A percentile compares a stretch with the other conserved stretches of the same genome.
Evolutionary conservation across 2,888 invertebrate genomes (phyloP).

Genomic region (Neria commutata): DNA sequence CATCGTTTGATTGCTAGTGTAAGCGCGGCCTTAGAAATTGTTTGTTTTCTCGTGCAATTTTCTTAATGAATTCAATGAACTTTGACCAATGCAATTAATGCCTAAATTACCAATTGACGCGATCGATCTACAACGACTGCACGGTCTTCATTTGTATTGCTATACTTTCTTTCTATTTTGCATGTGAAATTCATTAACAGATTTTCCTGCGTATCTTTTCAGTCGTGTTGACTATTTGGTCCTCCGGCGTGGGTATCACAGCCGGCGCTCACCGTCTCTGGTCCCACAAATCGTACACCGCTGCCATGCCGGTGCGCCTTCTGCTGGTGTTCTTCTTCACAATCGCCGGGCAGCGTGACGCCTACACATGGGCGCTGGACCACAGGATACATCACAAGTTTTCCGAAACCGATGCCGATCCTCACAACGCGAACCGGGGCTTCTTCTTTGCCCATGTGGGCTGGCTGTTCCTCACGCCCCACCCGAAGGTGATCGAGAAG

Average conservation of each 20-base stretch:
- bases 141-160: too few relatives aligned
- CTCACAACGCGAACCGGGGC: slow-evolving; percentile 76
- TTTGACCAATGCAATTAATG: slow-evolving; percentile 45
- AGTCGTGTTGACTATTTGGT: slow-evolving; percentile 68
- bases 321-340: slow-evolving; percentile 76
- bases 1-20: too few relatives aligned
- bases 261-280: slow-evolving; percentile 82
- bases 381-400: slow-evolving; percentile 90
- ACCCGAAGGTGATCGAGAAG: slow-evolving; percentile 76
- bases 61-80: slow-evolving; percentile 33
- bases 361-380: slow-evolving; percentile 86
- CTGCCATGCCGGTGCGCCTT: slow-evolving; percentile 72
- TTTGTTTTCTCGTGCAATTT: too few relatives aligned
- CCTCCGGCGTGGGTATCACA: slow-evolving; percentile 83
- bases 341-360: slow-evolving; percentile 81
- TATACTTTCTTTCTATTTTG: too few relatives aligned
- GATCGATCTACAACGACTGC: too few relatives aligned
- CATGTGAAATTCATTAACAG: too few relatives aligned
- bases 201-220: slow-evolving; percentile 46
- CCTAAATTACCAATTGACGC: slow-evolving; percentile 20
- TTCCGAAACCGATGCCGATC: slow-evolving; percentile 83
- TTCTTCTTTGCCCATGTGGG: slow-evolving; percentile 93
- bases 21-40: too few relatives aligned
- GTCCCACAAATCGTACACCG: slow-evolving; percentile 81
- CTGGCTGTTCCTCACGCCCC: slow-evolving; percentile 87